phyloP scores from a whole-genome alignment of 2,888 invertebrate species.

The Unio pictorum region DNA sequence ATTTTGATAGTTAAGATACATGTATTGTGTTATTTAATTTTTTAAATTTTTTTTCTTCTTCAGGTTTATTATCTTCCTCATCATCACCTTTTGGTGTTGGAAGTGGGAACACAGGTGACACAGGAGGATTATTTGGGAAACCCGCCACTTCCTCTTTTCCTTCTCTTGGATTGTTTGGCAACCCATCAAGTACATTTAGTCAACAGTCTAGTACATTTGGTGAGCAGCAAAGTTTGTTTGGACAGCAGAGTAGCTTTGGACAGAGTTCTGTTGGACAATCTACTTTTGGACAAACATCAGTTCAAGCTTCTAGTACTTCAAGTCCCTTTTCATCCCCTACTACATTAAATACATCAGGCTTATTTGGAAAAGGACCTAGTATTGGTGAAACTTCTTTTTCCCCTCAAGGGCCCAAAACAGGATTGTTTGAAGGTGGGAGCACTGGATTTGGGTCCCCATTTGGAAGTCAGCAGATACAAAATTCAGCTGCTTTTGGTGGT shows the following conservation, averaged over 20 bases:
- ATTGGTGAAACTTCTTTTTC: not conserved
- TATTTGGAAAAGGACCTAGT: slow-evolving; percentile 16
- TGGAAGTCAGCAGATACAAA: not conserved
- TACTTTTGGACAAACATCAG: slow-evolving; percentile 5
- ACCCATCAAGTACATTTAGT: slow-evolving; percentile 5
- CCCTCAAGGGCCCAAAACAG: not conserved
- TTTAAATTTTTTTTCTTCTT: not conserved
- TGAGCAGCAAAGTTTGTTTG: not conserved
- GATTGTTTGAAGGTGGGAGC: too few relatives aligned
- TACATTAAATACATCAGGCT: slow-evolving; percentile 2
- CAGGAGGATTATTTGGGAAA: slow-evolving; percentile 8
- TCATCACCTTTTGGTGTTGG: slow-evolving; percentile 3
- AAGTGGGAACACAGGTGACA: not conserved
- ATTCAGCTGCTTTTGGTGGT: slow-evolving; percentile 1
- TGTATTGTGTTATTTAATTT: too few relatives aligned
- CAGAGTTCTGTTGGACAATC: slow-evolving; percentile 15
- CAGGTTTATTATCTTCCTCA: not conserved
- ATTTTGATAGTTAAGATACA: too few relatives aligned
- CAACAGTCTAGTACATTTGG: slow-evolving; percentile 6
- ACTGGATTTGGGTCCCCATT: not conserved
- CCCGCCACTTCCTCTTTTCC: slow-evolving; percentile 2
- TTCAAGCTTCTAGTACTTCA: slow-evolving; percentile 2
- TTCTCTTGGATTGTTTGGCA: slow-evolving; percentile 1
- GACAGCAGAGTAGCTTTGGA: slow-evolving; percentile 11
- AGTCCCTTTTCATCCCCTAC: not conserved